phyloP scores from a whole-genome alignment of 2,797 vertebrate genomes.

The Microctenopoma lineatum region DNA sequence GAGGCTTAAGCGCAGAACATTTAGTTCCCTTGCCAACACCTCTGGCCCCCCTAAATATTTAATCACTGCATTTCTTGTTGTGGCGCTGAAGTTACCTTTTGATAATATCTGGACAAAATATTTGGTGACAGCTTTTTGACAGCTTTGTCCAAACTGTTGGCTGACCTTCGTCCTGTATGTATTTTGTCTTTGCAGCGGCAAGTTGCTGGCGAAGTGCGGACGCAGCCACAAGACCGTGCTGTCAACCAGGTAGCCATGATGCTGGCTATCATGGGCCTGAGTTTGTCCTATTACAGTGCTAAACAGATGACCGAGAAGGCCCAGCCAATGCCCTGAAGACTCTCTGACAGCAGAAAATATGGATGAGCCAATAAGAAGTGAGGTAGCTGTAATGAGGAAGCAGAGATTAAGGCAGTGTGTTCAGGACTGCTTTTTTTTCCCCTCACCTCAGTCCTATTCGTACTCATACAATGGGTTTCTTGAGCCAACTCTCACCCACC shows the following conservation, averaged over 20 bases:
- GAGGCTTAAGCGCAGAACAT: slow-evolving; percentile 13
- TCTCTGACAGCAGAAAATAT: slow-evolving; percentile 4
- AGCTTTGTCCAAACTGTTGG: background rate
- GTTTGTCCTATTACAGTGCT: slow-evolving; percentile 92
- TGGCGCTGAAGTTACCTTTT: slow-evolving; percentile 15
- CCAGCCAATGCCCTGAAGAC: slow-evolving; percentile 69
- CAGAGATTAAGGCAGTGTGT: slow-evolving; percentile 10
- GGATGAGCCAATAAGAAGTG: slow-evolving; percentile 44
- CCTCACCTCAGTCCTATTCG: slow-evolving; percentile 42
- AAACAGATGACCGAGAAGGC: slow-evolving; percentile 88
- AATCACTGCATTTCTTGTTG: slow-evolving; percentile 19
- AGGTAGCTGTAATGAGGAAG: slow-evolving; percentile 29
- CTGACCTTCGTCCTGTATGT: slow-evolving; percentile 25
- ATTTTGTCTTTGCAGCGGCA: slow-evolving; percentile 85
- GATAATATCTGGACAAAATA: background rate
- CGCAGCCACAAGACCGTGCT: slow-evolving; percentile 84
- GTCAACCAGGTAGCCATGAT: slow-evolving; percentile 90
- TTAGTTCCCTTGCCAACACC: slow-evolving; percentile 31
- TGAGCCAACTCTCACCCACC: slow-evolving; percentile 35
- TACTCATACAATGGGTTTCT: slow-evolving; percentile 56
- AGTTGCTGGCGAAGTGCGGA: slow-evolving; percentile 87
- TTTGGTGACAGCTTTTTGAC: slow-evolving; percentile 5
- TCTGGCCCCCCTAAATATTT: slow-evolving; percentile 45
- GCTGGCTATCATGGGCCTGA: slow-evolving; percentile 91
- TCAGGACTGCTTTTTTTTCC: slow-evolving; percentile 58